Base-by-base conservation (phyloP, 2,113 vertebrate genomes). In the Phaethornis superciliosus region DNA sequence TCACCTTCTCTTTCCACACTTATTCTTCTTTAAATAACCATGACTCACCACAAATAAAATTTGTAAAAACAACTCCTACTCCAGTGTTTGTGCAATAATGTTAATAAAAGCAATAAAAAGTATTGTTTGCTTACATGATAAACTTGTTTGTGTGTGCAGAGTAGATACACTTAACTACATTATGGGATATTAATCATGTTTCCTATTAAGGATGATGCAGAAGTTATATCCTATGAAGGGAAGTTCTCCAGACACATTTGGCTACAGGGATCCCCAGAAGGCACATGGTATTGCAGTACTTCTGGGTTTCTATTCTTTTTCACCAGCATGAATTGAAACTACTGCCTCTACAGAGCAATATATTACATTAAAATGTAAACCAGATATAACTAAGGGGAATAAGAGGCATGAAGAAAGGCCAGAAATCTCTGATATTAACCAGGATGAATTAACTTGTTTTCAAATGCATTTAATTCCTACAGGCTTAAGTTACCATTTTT, bases 191-290 rank as follows among this genome's bases (percentile, higher is more conserved):
- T 83, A 92, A 82, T 65, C 67, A 62, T 22, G n/a, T 56, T n/a
- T 78, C 52, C 83, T 84, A 78, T 47, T 55, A 72, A 59, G 33
- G 47, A 62, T 59, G 59, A 85, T 81, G 76, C 64, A 80, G 59
- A 81, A 94, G 33, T 10, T 74, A 12, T 77, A 63, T 78, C 60
- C 82, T 83, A 28, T n/a, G 84, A 89, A 80, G 33, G 90, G 68
- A 95, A 77, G 87, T 83, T 89, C 78, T 85, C 67, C 71, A 94
- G 93, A 81, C 81, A 63, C 26, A 81, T 83, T 89, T 95, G 80
- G 64, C 78, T 94, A 30, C 10, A 17, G 71, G 63, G 71, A 94
- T 68, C 56, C 88, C 94, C 91, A 74, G 40, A 94, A 94, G 80
- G 64, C 52, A 86, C 64, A 75, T 24, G 55, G 10, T 67, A 68